Conservation (phyloP, 1,140 invertebrate species). For the Globodera ellingtonae region DNA sequence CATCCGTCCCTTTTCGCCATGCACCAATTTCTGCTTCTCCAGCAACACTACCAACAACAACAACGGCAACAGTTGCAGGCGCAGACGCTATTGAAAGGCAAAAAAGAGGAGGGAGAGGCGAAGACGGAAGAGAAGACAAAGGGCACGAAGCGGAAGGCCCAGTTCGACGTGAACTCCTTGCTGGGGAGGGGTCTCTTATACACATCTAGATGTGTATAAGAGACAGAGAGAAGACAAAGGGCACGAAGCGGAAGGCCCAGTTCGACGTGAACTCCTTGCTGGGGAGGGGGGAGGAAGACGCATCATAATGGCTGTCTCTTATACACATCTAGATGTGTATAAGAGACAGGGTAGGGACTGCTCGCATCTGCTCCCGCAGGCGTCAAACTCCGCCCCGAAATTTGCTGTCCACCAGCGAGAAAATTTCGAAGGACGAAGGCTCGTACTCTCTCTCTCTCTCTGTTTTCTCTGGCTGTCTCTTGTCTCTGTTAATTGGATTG, state of each 20-base stretch:
- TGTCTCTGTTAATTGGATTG: too few species aligned
- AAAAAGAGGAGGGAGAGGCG: neutral
- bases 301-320: neutral
- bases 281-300: neutral
- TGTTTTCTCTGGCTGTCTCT: neutral
- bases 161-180: slow-evolving; percentile 7
- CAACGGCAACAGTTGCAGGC: neutral
- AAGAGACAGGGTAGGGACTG: too few species aligned
- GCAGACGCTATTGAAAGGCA: neutral
- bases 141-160: neutral
- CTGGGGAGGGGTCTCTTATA: slow-evolving; percentile 1
- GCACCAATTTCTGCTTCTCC: neutral
- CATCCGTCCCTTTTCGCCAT: neutral
- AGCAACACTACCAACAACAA: neutral
- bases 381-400: slow-evolving; percentile 31
- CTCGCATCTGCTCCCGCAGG: slow-evolving; percentile 18
- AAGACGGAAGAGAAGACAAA: neutral
- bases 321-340: too few species aligned
- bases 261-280: slow-evolving; percentile 11
- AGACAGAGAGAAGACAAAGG: neutral
- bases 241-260: neutral
- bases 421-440: neutral
- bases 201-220: too few species aligned
- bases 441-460: neutral
- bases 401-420: slow-evolving; percentile 13